Conservation (phyloP, 1,140 invertebrate genomes). For the Bilobella aurantiaca region DNA sequence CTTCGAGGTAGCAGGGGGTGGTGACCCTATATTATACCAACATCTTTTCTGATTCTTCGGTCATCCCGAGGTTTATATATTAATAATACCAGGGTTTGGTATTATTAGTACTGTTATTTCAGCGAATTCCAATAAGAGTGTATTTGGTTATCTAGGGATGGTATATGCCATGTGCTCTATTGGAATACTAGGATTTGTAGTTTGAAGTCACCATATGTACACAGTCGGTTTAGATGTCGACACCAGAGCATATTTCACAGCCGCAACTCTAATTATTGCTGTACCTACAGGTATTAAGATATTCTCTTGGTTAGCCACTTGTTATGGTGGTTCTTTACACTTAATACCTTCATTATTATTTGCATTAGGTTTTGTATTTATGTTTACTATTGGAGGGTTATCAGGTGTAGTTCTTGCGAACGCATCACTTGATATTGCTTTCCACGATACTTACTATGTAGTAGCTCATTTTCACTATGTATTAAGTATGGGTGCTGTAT, state of each 20-base stretch:
- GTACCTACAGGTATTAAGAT: constrained; percentile 56
- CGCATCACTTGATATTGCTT: no score
- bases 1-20: constrained; percentile 44
- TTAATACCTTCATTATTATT: constrained; percentile 49
- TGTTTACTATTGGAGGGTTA: no score
- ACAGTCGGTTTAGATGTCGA: constrained; percentile 62
- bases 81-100: constrained; percentile 48
- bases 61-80: constrained; percentile 59
- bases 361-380: no score
- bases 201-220: constrained; percentile 61
- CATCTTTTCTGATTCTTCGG: no score
- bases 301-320: constrained; percentile 52
- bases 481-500: no score
- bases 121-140: constrained; percentile 37
- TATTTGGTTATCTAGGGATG: constrained; percentile 39
- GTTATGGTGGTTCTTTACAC: constrained; percentile 46
- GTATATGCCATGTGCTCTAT: constrained; percentile 41
- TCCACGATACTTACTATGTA: no score
- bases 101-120: constrained; percentile 39
- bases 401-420: no score
- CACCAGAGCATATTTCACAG: constrained; percentile 60
- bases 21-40: constrained; percentile 46
- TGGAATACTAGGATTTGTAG: constrained; percentile 52
- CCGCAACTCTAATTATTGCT: constrained; percentile 61
- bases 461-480: no score